Base-by-base conservation (phyloP, 1,140 invertebrate genomes). In the Frieseomelitta varia region DNA sequence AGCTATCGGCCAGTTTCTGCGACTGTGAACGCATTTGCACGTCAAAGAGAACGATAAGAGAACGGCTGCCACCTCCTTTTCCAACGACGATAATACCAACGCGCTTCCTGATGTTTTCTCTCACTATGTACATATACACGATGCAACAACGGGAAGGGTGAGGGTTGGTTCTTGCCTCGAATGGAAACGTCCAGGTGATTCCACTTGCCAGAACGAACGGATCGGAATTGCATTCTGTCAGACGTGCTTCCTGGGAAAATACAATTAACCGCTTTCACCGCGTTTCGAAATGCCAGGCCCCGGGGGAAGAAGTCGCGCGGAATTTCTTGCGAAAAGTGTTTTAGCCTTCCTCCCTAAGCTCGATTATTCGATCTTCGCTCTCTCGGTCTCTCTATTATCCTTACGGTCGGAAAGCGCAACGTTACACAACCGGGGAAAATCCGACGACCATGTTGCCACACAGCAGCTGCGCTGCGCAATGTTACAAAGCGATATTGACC, bases 201-300 rank as follows among this genome's bases (percentile, higher is more conserved):
- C 55, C 39, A 21, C 17, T 88, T 82, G 21, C 58, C 61, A 61
- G 79, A 85, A 58, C 84, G 51, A 53, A 58, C 73, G 63, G 79
- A 89, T 81, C 87, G 87, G 85, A 89, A 89, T 89, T 89, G 85
- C 88, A 87, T 89, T 89, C 85, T 65, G 81, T 73, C 81, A 81
- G 87, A 85, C 87, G 81, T 84, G 81, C 74, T 76, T 56, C 74
- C 81, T 71, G 39, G 63, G 81, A 81, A 87, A 89, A 89, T 86
- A 88, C 82, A 89, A 89, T 84, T 89, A 89, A 89, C 88, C 61
- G 58, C 56, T 87, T 89, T 24, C 81, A 30, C 80, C 30, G 55
- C 30, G 73, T 27, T 80, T 61, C 73, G 73, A 86, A 80, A 86
- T 56, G 80, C 24, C 21, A 34, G n/a, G 53, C 51, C 30, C 15